phyloP scores from a whole-genome alignment of 2,888 invertebrate genomes.

The Napeogenes sylphis region DNA sequence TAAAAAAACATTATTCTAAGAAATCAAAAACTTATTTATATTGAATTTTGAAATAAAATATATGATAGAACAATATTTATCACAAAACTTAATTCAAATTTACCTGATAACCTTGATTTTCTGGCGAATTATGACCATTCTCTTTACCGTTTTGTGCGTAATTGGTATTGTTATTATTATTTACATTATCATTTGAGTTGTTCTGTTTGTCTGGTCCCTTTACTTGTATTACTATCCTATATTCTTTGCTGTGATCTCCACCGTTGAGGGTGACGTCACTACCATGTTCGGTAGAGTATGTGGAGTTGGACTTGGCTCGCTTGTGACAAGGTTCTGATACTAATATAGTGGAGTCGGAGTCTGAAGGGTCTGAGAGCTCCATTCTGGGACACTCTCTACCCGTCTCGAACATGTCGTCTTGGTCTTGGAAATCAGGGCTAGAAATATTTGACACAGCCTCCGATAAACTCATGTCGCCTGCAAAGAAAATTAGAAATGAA shows the following conservation, averaged over 20 bases:
- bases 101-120: conserved; percentile 79
- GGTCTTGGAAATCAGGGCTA: conserved; percentile 93
- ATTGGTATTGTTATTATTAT: conserved; percentile 64
- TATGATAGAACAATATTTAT: background rate
- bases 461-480: conserved; percentile 88
- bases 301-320: conserved; percentile 66
- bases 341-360: conserved; percentile 91
- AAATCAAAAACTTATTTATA: background rate
- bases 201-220: conserved; percentile 67
- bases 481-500: conserved; percentile 17
- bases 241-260: conserved; percentile 59
- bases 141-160: conserved; percentile 68
- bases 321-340: conserved; percentile 87
- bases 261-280: conserved; percentile 79
- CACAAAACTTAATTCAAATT: conserved; percentile 20
- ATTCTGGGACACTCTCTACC: conserved; percentile 87
- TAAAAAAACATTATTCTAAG: background rate
- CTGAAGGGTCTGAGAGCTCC: conserved; percentile 92
- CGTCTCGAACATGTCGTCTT: conserved; percentile 88
- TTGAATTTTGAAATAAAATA: background rate
- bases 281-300: conserved; percentile 70
- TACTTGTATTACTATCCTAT: conserved; percentile 90
- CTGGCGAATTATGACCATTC: conserved; percentile 73
- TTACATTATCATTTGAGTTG: conserved; percentile 58
- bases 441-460: conserved; percentile 93